Conservation (phyloP, 2,113 vertebrate genomes). For the Gymnorhina tibicen region DNA sequence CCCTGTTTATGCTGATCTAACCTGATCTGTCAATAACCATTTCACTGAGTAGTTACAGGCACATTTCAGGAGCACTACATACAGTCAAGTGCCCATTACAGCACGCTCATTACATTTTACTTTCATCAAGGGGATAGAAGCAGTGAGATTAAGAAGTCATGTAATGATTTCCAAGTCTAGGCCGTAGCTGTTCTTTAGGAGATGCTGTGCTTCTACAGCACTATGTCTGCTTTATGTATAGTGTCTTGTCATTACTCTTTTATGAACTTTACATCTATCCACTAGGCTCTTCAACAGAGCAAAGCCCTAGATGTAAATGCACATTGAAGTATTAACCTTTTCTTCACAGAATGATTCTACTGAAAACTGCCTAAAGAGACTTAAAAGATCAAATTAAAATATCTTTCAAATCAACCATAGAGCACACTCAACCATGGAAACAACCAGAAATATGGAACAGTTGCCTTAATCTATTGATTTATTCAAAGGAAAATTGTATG, state of each 20-base stretch:
- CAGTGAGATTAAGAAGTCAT: not conserved
- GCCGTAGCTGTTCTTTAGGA: not conserved
- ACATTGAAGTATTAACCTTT: not conserved
- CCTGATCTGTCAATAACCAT: not conserved
- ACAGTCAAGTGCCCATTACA: constrained; percentile 16
- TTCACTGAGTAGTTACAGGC: not conserved
- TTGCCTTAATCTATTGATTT: not conserved
- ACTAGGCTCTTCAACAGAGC: not conserved
- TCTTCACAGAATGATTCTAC: not conserved
- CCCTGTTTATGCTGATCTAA: not conserved
- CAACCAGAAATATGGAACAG: not conserved
- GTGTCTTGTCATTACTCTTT: constrained; percentile 6
- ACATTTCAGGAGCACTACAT: not conserved
- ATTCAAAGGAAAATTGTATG: not conserved
- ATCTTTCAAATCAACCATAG: not conserved
- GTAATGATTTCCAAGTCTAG: constrained; percentile 11
- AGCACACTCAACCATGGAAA: not conserved
- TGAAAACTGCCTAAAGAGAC: not conserved
- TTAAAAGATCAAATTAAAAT: not conserved
- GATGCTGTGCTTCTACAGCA: not conserved
- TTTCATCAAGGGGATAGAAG: not conserved
- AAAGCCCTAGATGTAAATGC: not conserved
- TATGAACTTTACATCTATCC: not conserved
- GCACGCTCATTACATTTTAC: constrained; percentile 1
- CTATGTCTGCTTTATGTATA: not conserved